phyloP scores from a whole-genome alignment of 2,888 invertebrate genomes.

The Orthosia gracilis region DNA sequence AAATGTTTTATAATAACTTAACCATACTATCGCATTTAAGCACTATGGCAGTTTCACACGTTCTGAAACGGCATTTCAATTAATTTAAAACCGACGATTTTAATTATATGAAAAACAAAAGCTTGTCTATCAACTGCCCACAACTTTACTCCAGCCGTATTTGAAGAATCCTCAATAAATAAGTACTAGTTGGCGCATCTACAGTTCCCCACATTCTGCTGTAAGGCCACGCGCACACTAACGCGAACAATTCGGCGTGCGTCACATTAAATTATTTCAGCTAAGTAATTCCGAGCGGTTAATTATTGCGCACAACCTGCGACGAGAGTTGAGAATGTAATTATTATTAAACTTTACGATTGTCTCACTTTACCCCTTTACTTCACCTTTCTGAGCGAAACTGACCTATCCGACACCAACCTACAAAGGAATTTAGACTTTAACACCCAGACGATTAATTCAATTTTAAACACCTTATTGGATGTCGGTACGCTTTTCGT shows the following conservation, averaged over 20 bases:
- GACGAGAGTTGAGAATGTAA: constrained; percentile 91
- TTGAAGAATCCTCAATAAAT: constrained; percentile 54
- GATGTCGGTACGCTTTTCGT: constrained; percentile 56
- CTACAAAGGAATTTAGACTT: constrained; percentile 68
- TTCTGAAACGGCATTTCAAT: not conserved
- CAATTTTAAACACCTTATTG: constrained; percentile 32
- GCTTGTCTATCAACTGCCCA: constrained; percentile 3
- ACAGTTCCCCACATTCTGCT: constrained; percentile 42
- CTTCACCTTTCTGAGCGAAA: constrained; percentile 68
- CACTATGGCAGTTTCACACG: not conserved
- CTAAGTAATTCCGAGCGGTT: constrained; percentile 91
- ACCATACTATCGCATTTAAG: not conserved
- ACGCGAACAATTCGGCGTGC: constrained; percentile 80
- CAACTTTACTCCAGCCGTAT: constrained; percentile 13
- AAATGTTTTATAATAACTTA: not conserved
- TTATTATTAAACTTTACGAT: constrained; percentile 92
- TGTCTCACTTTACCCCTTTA: constrained; percentile 91
- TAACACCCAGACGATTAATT: constrained; percentile 38
- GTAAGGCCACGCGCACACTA: constrained; percentile 69
- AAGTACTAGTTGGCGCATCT: constrained; percentile 33
- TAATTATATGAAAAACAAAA: constrained; percentile 7
- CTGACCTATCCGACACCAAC: constrained; percentile 69
- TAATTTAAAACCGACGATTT: constrained; percentile 9
- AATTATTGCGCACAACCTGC: constrained; percentile 90
- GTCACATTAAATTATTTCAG: constrained; percentile 91